phyloP scores from a whole-genome alignment of 2,797 vertebrate species.

The Scolopax bukidnonensis region DNA sequence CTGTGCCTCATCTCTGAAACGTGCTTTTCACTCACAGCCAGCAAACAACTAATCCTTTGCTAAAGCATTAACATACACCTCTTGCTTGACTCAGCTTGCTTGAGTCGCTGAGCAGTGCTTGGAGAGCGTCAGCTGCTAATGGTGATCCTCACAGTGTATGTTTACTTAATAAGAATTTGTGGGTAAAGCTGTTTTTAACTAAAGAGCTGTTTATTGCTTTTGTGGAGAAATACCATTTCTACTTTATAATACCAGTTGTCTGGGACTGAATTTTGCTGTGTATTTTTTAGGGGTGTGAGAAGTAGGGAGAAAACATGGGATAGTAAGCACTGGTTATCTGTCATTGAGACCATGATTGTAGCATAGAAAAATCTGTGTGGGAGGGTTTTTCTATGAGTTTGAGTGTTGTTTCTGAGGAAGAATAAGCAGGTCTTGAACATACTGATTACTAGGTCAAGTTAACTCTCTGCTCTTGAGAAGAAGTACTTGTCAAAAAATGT shows the following conservation, averaged over 20 bases:
- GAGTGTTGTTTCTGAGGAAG: neutral
- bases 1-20: slow-evolving; percentile 1
- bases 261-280: neutral
- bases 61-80: neutral
- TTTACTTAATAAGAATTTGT: neutral
- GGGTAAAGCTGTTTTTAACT: neutral
- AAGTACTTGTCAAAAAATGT: neutral
- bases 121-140: neutral
- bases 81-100: neutral
- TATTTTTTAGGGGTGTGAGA: neutral
- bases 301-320: neutral
- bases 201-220: neutral
- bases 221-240: neutral
- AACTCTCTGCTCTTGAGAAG: neutral
- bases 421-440: neutral
- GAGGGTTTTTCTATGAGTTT: neutral
- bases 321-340: neutral
- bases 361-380: neutral
- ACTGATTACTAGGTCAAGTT: neutral
- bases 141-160: neutral
- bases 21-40: neutral
- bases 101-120: neutral
- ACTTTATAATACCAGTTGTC: neutral
- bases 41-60: neutral
- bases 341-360: neutral